Percentiles rank a stretch among this genome's conserved stretches.
phyloP scores from a whole-genome alignment of 2,888 invertebrate species.

The Timandra comae region DNA sequence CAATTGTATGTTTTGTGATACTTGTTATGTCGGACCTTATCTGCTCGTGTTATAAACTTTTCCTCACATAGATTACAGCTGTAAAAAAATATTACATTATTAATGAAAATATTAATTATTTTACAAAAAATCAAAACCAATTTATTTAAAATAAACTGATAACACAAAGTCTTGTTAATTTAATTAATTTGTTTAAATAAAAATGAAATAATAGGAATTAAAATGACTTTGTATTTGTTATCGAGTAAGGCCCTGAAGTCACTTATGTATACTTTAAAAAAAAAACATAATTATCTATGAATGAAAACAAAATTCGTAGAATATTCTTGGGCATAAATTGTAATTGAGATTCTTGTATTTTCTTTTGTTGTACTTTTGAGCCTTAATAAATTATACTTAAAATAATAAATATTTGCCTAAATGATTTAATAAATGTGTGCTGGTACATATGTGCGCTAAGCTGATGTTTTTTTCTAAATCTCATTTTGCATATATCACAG shows the following conservation, averaged over 20 bases:
- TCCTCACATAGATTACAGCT: conserved; percentile 74
- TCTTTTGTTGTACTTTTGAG: too few relatives aligned
- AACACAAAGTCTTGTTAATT: too few relatives aligned
- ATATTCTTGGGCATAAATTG: too few relatives aligned
- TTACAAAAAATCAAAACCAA: too few relatives aligned
- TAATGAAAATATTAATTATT: too few relatives aligned
- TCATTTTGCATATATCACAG: conserved; percentile 67
- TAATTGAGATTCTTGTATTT: too few relatives aligned
- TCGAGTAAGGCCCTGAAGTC: neutral
- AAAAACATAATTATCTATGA: too few relatives aligned
- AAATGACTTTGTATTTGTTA: neutral
- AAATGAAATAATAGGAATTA: too few relatives aligned
- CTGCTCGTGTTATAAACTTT: conserved; percentile 61
- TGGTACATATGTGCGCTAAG: conserved; percentile 73
- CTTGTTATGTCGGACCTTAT: conserved; percentile 66
- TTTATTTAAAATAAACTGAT: too few relatives aligned
- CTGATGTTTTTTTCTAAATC: conserved; percentile 76
- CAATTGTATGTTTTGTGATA: conserved; percentile 66
- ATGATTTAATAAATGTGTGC: conserved; percentile 70
- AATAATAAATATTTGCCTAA: conserved; percentile 36
- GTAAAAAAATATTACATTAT: conserved; percentile 30
- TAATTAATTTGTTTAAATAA: too few relatives aligned
- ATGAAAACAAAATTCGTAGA: too few relatives aligned
- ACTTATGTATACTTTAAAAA: too few relatives aligned
- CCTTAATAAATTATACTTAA: conserved; percentile 1